Evolutionary conservation across 1,140 invertebrate genomes (phyloP), one percentile per base, ranked within the genome.

Genomic region (Papilio glaucus): DNA sequence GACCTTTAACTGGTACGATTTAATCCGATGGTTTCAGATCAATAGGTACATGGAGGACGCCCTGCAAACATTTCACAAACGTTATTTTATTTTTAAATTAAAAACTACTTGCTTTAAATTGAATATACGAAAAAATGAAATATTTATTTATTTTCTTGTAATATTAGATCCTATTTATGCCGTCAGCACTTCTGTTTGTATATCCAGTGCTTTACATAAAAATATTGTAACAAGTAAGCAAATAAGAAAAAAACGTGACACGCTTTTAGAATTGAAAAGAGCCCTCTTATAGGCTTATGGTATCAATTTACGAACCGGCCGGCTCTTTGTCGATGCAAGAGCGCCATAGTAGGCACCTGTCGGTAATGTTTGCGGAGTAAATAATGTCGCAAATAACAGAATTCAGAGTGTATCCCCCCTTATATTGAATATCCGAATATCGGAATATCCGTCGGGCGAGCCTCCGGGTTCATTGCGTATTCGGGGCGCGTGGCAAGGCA

Each of bases 391-490:
- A 84, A 85, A 82, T 73, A 86, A 83, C 77, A 77, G 80, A 83
- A 82, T 77, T 74, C 70, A 39, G 71, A 74, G 73, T 74, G 74
- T 70, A 71, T 57, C 74, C 72, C 77, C 29, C 72, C 76, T 77
- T 82, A 82, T 86, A 88, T 88, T 87, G 83, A 88, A 90, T 87
- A 90, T 84, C 81, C 77, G 77, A 79, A 77, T 77, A 73, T 73
- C 61, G 75, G 15, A 63, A 38, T 45, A 33, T 45, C 21, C 7
- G 39, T 21, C 33, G 8, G 60, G 45, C 61, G 15, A 57, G 71
- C 13, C 49, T 38, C 29, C 2, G 7, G 42, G 61, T 76, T 88
- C 86, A 86, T 90, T 89, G 76, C 67, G 79, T 92, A 90, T 90
- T 90, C 90, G 80, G 87, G 85, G 76, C 80, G 84, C 86, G 82